Evolutionary conservation across 2,113 vertebrate genomes (phyloP).

Genomic region (Anser brachyrhynchus): DNA sequence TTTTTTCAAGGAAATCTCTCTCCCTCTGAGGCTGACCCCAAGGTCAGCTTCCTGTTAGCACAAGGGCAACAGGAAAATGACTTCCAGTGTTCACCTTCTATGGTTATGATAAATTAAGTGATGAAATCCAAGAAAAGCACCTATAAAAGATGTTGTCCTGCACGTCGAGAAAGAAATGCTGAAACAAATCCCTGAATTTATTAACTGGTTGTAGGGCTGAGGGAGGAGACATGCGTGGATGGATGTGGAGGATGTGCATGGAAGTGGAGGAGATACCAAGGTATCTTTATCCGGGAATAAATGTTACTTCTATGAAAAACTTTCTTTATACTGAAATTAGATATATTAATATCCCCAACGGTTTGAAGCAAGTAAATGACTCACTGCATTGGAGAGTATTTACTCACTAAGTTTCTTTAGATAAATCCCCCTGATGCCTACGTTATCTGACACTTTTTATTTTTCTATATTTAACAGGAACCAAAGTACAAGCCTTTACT

Average conservation of each 20-base stretch:
- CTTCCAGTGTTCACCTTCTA: background rate
- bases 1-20: background rate
- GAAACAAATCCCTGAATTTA: background rate
- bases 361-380: background rate
- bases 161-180: background rate
- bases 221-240: background rate
- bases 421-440: background rate
- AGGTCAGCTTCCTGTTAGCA: background rate
- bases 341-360: background rate
- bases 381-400: conserved; percentile 3
- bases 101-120: background rate
- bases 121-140: background rate
- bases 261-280: background rate
- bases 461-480: conserved; percentile 44
- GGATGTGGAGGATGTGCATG: background rate
- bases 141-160: background rate
- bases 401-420: background rate
- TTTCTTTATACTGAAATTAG: background rate
- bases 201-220: background rate
- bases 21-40: background rate
- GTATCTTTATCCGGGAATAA: background rate
- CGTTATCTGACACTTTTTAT: background rate
- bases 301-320: background rate
- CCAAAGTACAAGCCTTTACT: conserved; percentile 32
- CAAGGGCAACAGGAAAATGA: background rate